Evolutionary conservation across 2,113 vertebrate genomes (phyloP), one percentile per base, ranked within the genome.

Genomic region (Dascyllus trimaculatus): DNA sequence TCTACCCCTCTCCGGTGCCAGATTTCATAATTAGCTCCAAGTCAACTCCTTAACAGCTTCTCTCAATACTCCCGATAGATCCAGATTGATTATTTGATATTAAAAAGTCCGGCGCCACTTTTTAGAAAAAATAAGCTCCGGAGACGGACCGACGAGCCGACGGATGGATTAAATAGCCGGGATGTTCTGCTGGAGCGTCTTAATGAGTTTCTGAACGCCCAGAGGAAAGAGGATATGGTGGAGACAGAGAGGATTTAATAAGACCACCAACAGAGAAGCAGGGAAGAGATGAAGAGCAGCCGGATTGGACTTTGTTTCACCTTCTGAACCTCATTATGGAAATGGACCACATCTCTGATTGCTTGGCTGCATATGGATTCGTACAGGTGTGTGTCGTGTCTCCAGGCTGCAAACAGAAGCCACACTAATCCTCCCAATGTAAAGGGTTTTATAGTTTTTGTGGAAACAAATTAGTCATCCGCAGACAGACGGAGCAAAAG

Each of bases 271-370:
- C 38, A 15, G 80, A 73, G 82, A 25, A 64, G 24, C 8, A 3
- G 19, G 18, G 32, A 29, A 66, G 78, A 74, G 71, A 80, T 63
- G 83, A 84, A 78, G 78, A 76, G 62, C 64, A 24, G 80, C 10
- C 14, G 2, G 71, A 62, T n/a, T 46, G 67, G 61, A 74, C 82
- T 82, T 62, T 59, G 66, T 80, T 80, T 85, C 83, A 89, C 89
- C 85, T 75, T 11, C 69, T 80, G 68, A 88, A 89, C 89, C 69
- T 85, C 83, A 82, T 88, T 88, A 90, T 88, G 87, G 82, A 92
- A 88, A 89, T 81, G 7, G 22, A 71, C 71, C 60, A 26, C 71
- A 49, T 61, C 14, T 72, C 49, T 85, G 84, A 82, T 89, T 81
- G 73, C 81, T 61, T 51, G n/a, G 29, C 71, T 85, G 48, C 5